Evolutionary conservation across 2,797 vertebrate species (phyloP).

Genomic region (Psittacula derbiana): DNA sequence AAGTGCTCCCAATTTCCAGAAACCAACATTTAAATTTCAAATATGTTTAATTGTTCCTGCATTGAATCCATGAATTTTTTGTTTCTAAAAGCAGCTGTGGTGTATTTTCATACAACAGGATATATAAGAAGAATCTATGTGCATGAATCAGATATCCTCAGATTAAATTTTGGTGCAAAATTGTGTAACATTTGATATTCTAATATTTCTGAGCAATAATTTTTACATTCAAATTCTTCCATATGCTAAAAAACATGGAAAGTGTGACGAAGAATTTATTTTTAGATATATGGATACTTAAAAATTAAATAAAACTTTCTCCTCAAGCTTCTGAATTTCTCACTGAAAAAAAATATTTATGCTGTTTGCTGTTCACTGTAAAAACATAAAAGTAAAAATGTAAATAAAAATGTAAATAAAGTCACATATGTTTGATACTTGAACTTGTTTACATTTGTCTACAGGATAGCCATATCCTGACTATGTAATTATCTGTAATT

Average conservation of each 20-base stretch:
- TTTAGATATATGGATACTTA: neutral
- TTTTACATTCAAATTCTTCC: neutral
- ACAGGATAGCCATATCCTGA: neutral
- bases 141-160: neutral
- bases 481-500: neutral
- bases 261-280: neutral
- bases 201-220: neutral
- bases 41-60: neutral
- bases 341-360: neutral
- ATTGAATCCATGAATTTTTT: neutral
- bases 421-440: neutral
- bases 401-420: too few relatives aligned
- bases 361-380: neutral
- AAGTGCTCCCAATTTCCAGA: neutral
- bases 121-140: neutral
- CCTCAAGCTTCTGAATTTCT: neutral
- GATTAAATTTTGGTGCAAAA: neutral
- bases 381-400: too few relatives aligned
- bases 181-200: neutral
- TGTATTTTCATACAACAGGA: neutral
- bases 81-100: neutral
- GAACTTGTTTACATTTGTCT: neutral
- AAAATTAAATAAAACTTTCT: neutral
- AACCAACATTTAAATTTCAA: neutral
- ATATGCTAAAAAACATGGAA: neutral